Evolutionary conservation across 2,888 invertebrate species (phyloP).

Genomic region (Amblyjoppa fuscipennis): DNA sequence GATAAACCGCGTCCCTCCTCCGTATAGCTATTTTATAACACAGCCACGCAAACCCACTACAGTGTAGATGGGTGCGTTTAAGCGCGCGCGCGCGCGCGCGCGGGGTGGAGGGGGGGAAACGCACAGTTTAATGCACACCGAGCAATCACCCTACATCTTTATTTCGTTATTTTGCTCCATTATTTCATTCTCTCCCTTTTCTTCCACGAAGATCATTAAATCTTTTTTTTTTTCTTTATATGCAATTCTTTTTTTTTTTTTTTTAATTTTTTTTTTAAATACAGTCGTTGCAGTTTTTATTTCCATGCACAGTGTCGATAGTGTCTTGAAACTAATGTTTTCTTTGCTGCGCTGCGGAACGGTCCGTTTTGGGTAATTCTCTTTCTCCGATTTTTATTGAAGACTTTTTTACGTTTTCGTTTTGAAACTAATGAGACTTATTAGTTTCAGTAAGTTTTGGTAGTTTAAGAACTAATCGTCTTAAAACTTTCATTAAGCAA

Average conservation of each 20-base stretch:
- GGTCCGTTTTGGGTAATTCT: no score
- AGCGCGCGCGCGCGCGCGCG: not conserved
- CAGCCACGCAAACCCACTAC: slow-evolving; percentile 11
- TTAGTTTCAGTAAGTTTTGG: no score
- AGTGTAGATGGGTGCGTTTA: slow-evolving; percentile 1
- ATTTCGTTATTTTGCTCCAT: not conserved
- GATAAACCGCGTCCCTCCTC: slow-evolving; percentile 42
- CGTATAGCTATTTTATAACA: slow-evolving; percentile 18
- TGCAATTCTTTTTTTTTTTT: no score
- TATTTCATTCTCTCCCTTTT: slow-evolving; percentile 13
- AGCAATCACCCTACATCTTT: slow-evolving; percentile 12
- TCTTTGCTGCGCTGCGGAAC: no score
- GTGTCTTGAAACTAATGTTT: no score
- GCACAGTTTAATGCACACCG: slow-evolving; percentile 18
- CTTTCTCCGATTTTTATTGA: no score
- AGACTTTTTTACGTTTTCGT: no score
- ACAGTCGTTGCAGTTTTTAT: no score
- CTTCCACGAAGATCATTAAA: not conserved
- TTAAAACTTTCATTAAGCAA: not conserved
- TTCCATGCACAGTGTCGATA: no score
- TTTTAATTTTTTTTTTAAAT: no score
- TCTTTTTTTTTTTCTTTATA: not conserved
- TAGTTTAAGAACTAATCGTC: no score
- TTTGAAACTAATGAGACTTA: no score
- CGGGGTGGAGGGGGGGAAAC: not conserved